Base-by-base conservation (phyloP, 2,888 invertebrate genomes). In the Machimus atricapillus region DNA sequence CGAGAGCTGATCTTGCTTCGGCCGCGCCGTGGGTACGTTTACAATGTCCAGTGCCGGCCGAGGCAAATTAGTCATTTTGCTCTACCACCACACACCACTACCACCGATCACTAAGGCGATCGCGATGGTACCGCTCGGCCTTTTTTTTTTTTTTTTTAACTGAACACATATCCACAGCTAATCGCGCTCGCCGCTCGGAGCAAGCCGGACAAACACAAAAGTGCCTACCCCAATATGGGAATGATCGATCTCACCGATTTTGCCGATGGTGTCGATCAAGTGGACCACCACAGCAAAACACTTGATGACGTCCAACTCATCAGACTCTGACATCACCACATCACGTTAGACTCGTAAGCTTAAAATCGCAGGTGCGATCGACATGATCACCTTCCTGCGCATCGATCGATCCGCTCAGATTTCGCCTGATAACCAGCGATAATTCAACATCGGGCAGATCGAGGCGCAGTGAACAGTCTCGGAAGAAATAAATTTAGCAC, bases 271-370 rank as follows among this genome's bases (percentile, higher is more conserved):
- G 34, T 81, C 56, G 19, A 79, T 34, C 23, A 16, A 58, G 1
- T 23, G 66, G 27, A 23, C 27, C 66, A 66, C 19, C 66, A 66
- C 66, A 37, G 16, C n/a, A 37, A 12, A 14, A 66, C 31, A 37
- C 9, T 58, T 23, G 37, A 82, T 82, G 82, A 82, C 82, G 82
- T 82, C 14, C 19, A 23, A 0, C 23, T 23, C 0, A 9, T 37
- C 31, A 58, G 34, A 34, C 40, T 37, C 82, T 82, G 82, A 82
- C 82, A 82, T 82, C 82, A 82, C 58, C 82, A 40, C 16, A 14
- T 37, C 82, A 40, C 31, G 23, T 79, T 52, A 19, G n/a, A 27
- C 23, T 27, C 19, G 16, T 58, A 8, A 82, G 19, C 58, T 19
- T 12, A 9, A 58, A 23, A 6, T 19, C 5, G n/a, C 66, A 66